phyloP scores from a whole-genome alignment of 2,113 vertebrate species.

The Pomatorhinus ruficollis region DNA sequence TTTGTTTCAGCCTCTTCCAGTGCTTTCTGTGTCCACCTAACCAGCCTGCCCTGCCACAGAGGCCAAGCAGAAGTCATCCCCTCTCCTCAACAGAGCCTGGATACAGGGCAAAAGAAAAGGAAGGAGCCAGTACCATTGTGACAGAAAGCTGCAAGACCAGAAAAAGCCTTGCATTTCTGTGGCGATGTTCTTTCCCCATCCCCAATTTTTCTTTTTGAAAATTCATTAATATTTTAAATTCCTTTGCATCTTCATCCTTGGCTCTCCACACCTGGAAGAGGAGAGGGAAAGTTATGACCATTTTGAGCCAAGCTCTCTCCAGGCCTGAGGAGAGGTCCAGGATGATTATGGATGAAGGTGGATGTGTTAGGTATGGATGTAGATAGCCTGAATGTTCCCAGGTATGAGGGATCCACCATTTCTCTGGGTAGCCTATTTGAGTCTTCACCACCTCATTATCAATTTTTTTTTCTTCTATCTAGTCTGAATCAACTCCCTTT shows the following conservation, averaged over 20 bases:
- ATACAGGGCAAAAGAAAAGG: not conserved
- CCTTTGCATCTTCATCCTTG: not conserved
- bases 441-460: not conserved
- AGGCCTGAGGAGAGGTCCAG: not conserved
- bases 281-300: not conserved
- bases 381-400: not conserved
- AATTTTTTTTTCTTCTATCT: not conserved
- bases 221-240: not conserved
- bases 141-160: not conserved
- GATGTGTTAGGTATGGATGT: not conserved
- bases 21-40: not conserved
- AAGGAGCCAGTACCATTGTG: not conserved
- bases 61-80: not conserved
- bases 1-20: not conserved
- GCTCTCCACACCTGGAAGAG: not conserved
- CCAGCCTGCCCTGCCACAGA: not conserved
- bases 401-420: no score
- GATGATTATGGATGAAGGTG: not conserved
- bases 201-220: not conserved
- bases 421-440: not conserved
- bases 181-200: not conserved
- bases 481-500: not conserved
- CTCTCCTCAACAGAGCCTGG: not conserved
- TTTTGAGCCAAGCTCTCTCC: not conserved
- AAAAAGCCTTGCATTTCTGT: not conserved